A percentile compares a stretch with the other conserved stretches of the same genome.
Conservation (phyloP, 1,140 invertebrate genomes). For the Stegodyphus mimosarum region DNA sequence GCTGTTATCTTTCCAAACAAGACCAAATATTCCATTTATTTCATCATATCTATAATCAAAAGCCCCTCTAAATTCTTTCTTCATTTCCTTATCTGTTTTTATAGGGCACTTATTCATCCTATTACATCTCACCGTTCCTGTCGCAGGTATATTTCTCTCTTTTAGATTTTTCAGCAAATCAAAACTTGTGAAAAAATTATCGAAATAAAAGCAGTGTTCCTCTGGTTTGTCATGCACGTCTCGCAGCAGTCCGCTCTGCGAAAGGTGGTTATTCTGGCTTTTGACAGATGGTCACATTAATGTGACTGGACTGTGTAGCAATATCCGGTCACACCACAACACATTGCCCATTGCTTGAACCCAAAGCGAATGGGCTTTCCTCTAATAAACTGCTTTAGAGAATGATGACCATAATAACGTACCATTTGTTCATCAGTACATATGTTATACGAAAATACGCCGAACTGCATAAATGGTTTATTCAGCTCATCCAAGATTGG, state of each 20-base stretch:
- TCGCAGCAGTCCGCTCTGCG: too few relatives aligned
- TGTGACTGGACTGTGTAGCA: too few relatives aligned
- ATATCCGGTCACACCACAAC: constrained; percentile 34
- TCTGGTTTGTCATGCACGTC: constrained; percentile 38
- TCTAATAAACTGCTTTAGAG: constrained; percentile 36
- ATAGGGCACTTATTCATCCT: constrained; percentile 12
- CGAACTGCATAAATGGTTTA: constrained; percentile 47
- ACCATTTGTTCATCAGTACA: constrained; percentile 26
- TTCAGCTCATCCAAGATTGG: too few relatives aligned
- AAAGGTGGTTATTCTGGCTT: too few relatives aligned
- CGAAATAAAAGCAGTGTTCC: constrained; percentile 36
- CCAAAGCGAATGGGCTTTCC: constrained; percentile 32
- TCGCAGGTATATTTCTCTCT: constrained; percentile 16
- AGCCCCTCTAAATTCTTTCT: constrained; percentile 16
- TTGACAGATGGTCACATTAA: too few relatives aligned
- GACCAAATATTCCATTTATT: constrained; percentile 16
- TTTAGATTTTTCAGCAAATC: constrained; percentile 21
- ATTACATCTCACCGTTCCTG: constrained; percentile 15
- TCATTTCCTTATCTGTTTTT: constrained; percentile 16
- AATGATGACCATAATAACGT: constrained; percentile 40
- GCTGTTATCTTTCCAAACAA: constrained; percentile 16
- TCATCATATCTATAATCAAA: constrained; percentile 14
- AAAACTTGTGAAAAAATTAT: constrained; percentile 37
- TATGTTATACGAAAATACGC: constrained; percentile 38
- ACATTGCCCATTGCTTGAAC: constrained; percentile 35